Evolutionary conservation across 2,888 invertebrate species (phyloP).

Genomic region (Drosophila merina): DNA sequence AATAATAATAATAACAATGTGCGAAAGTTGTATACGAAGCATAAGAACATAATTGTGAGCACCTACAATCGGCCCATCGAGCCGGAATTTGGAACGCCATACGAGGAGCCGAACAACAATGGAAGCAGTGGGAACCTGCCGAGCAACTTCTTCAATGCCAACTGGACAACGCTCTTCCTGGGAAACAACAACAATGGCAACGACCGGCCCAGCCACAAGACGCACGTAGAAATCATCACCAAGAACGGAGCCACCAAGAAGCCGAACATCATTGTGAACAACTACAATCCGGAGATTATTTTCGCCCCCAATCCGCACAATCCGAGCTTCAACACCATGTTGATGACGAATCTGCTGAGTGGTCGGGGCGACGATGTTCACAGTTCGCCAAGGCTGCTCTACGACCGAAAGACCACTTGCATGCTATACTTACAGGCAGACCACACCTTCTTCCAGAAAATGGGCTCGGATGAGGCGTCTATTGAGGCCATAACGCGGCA

Average conservation of each 20-base stretch:
- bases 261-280: constrained; percentile 87
- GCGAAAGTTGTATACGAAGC: constrained; percentile 82
- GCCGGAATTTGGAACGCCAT: constrained; percentile 71
- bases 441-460: constrained; percentile 97
- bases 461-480: constrained; percentile 96
- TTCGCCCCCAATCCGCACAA: constrained; percentile 81
- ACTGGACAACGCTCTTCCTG: constrained; percentile 78
- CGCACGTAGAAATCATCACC: constrained; percentile 88
- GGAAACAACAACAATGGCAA: constrained; percentile 60
- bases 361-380: constrained; percentile 75
- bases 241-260: constrained; percentile 88
- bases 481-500: constrained; percentile 97
- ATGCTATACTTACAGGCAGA: constrained; percentile 98
- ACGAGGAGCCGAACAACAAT: constrained; percentile 62
- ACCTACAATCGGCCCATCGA: constrained; percentile 78
- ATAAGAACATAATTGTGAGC: constrained; percentile 83
- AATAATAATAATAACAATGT: constrained; percentile 65
- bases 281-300: constrained; percentile 84
- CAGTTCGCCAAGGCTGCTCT: constrained; percentile 81
- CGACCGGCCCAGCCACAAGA: constrained; percentile 87
- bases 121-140: constrained; percentile 68
- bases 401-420: constrained; percentile 95
- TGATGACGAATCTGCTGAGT: constrained; percentile 80
- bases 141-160: constrained; percentile 82
- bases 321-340: constrained; percentile 82